A percentile compares a stretch with the other conserved stretches of the same genome.
Conservation (phyloP, 2,113 vertebrate genomes). For the Barnardius zonarius region DNA sequence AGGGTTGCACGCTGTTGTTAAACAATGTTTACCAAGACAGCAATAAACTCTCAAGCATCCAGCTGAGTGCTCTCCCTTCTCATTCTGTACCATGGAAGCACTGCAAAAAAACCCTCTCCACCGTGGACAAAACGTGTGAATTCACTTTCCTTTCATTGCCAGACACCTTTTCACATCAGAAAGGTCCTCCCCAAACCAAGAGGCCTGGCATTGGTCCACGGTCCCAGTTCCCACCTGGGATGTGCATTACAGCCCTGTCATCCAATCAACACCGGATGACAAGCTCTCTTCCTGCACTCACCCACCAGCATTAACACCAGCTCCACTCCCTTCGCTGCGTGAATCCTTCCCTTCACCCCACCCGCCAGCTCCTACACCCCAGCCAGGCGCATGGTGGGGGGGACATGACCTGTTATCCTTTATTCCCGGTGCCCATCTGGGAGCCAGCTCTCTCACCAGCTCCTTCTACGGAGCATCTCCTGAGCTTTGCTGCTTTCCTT, state of each 20-base stretch:
- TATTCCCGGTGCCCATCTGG: background rate
- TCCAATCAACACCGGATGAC: background rate
- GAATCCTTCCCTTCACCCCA: background rate
- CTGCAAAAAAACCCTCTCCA: background rate
- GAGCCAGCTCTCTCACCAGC: background rate
- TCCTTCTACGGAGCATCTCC: background rate
- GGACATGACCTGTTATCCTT: background rate
- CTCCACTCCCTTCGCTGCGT: background rate
- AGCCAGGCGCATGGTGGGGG: accelerated
- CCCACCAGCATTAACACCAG: background rate
- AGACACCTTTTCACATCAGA: background rate
- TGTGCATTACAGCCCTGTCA: background rate
- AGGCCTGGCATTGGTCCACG: background rate
- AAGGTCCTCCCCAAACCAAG: accelerated
- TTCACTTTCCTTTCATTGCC: background rate
- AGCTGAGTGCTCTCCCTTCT: background rate
- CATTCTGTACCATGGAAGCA: accelerated
- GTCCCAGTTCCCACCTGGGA: background rate
- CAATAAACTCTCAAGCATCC: background rate
- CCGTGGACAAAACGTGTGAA: accelerated
- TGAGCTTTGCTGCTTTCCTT: background rate
- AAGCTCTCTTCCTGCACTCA: background rate
- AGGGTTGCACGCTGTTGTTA: background rate
- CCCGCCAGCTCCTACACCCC: accelerated
- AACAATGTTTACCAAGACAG: background rate